Conservation (phyloP, 2,888 invertebrate species). For the Zaprionus bogoriensis region DNA sequence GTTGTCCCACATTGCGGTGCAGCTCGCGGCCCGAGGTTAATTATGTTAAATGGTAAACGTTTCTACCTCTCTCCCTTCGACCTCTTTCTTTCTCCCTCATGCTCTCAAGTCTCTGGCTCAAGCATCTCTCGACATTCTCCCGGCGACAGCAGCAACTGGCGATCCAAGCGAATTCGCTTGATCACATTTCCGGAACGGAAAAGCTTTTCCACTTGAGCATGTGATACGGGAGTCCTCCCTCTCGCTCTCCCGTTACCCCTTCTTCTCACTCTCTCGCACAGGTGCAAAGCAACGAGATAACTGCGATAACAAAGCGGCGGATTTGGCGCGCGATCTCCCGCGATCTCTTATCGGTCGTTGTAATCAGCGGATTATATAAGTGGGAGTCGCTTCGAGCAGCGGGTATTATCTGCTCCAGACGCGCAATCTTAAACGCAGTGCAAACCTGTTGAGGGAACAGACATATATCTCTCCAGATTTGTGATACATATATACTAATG, state of each 20-base stretch:
- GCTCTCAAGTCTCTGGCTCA: neutral
- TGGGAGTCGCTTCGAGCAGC: no score
- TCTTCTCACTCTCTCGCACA: slow-evolving; percentile 17
- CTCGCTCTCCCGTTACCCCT: neutral
- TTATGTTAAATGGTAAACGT: slow-evolving; percentile 60
- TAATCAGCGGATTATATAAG: slow-evolving; percentile 36
- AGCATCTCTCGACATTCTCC: neutral
- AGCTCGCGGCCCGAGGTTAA: slow-evolving; percentile 52
- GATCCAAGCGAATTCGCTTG: neutral
- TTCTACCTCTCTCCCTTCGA: slow-evolving; percentile 1
- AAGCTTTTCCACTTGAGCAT: slow-evolving; percentile 21
- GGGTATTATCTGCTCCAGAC: slow-evolving; percentile 13
- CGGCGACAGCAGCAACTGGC: neutral
- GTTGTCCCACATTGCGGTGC: slow-evolving; percentile 23
- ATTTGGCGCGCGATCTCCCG: slow-evolving; percentile 13
- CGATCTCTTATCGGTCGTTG: slow-evolving; percentile 30
- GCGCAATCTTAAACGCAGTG: neutral
- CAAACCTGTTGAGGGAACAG: no score
- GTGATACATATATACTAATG: neutral
- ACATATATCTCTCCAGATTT: neutral
- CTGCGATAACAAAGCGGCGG: slow-evolving; percentile 30
- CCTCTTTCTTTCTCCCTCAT: neutral
- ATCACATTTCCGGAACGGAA: slow-evolving; percentile 21
- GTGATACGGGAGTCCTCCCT: slow-evolving; percentile 18
- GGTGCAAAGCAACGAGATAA: slow-evolving; percentile 27